A percentile compares a stretch with the other conserved stretches of the same genome.
These are phyloP conservation scores for Nipponia nippon DNA, from an alignment of 2,113 vertebrate genomes.

Conservation along the genomic window DNA sequence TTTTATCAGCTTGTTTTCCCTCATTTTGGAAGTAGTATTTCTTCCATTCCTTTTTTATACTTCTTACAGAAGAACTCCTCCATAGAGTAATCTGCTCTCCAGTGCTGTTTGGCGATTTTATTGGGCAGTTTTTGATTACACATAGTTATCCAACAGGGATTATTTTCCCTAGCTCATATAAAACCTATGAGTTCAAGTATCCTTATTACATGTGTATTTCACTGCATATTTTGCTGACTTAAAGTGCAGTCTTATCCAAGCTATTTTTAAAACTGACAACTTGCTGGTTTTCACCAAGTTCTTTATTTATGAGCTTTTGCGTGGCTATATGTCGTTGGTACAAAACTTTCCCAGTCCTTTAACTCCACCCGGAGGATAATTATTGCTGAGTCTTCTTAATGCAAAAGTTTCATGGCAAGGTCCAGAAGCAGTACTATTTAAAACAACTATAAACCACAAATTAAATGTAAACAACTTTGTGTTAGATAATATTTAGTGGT, in stretches of 20 bases:
- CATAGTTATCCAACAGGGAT: background rate
- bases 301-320: conserved; percentile 12
- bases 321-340: background rate
- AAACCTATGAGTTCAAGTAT: background rate
- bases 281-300: background rate
- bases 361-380: background rate
- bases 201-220: background rate
- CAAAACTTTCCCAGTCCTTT: background rate
- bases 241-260: background rate
- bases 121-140: background rate
- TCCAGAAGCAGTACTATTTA: background rate
- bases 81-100: background rate
- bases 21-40: background rate
- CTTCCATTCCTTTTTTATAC: background rate
- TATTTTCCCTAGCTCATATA: background rate
- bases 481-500: background rate
- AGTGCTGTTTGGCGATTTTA: background rate
- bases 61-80: background rate
- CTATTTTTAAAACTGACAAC: conserved; percentile 48
- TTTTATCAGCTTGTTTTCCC: background rate
- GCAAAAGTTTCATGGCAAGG: background rate
- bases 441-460: background rate
- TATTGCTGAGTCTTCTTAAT: background rate
- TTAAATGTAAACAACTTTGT: background rate
- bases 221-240: background rate